Evolutionary conservation across 2,113 vertebrate genomes (phyloP).

Genomic region (Amblyornis subalaris): DNA sequence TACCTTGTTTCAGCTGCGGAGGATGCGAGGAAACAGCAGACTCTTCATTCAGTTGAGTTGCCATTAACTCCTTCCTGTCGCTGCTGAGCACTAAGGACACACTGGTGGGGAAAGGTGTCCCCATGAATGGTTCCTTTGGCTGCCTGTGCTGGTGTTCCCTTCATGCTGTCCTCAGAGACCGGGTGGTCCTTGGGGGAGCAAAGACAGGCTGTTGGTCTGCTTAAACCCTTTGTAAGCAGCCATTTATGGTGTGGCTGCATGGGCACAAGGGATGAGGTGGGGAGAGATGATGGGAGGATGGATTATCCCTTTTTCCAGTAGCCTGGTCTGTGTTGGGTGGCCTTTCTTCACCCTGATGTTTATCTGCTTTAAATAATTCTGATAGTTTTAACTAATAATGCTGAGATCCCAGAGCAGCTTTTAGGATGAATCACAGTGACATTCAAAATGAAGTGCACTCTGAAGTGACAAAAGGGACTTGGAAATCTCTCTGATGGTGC

Average conservation of each 20-base stretch:
- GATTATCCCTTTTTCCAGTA: neutral
- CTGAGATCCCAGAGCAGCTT: neutral
- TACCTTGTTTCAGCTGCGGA: neutral
- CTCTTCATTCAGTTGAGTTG: neutral
- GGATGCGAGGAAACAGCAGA: neutral
- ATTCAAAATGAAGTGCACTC: neutral
- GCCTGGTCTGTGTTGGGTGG: neutral
- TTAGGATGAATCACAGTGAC: neutral
- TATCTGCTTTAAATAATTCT: neutral
- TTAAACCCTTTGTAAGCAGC: neutral
- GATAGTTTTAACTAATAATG: neutral
- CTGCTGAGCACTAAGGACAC: neutral
- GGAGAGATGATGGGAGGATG: neutral
- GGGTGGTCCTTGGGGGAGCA: neutral
- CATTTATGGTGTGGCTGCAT: neutral
- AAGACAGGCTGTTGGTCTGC: neutral
- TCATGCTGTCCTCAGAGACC: neutral
- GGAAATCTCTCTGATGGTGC: neutral
- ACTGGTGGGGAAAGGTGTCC: neutral
- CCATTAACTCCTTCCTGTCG: accelerated
- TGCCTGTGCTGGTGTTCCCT: neutral
- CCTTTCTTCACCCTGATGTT: neutral
- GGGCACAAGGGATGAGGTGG: neutral
- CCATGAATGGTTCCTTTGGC: neutral
- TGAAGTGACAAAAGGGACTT: neutral